Percentiles rank a stretch among this genome's conserved stretches.
Conservation (phyloP, 1,140 invertebrate species). For the Caenorhabditis brenneri region DNA sequence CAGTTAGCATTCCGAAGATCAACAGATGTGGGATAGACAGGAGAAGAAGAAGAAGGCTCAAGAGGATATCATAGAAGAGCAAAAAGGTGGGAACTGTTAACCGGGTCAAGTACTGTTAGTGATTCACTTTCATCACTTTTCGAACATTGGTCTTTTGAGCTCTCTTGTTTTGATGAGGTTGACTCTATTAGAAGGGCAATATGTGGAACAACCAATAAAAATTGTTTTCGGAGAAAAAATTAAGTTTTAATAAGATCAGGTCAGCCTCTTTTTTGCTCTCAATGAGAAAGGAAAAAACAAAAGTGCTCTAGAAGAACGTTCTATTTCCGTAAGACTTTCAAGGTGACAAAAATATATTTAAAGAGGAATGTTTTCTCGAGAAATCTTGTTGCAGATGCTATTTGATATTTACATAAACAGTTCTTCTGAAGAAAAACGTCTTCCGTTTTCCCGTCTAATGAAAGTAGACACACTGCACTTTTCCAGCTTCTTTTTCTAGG, state of each 20-base stretch:
- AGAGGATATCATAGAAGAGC: neutral
- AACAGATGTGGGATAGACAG: neutral
- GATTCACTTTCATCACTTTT: too few species aligned
- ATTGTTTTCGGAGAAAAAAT: too few species aligned
- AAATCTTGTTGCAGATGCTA: neutral
- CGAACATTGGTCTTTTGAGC: slow-evolving; percentile 30
- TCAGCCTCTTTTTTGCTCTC: too few species aligned
- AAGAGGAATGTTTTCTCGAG: neutral
- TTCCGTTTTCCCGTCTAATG: neutral
- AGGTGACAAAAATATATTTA: too few species aligned
- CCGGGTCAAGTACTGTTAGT: too few species aligned
- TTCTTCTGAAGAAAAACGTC: neutral
- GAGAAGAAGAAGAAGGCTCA: neutral
- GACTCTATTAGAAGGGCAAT: neutral
- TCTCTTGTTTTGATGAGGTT: neutral
- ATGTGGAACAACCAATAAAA: neutral
- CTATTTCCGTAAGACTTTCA: too few species aligned
- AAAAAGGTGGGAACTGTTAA: neutral
- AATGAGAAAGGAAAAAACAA: too few species aligned
- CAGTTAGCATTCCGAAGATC: neutral
- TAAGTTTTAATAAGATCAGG: too few species aligned
- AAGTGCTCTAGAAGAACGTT: too few species aligned
- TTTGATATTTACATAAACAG: neutral
- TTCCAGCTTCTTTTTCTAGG: neutral
- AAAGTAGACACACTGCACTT: neutral